phyloP scores from a whole-genome alignment of 1,140 invertebrate species.

The Drosophila melanica region DNA sequence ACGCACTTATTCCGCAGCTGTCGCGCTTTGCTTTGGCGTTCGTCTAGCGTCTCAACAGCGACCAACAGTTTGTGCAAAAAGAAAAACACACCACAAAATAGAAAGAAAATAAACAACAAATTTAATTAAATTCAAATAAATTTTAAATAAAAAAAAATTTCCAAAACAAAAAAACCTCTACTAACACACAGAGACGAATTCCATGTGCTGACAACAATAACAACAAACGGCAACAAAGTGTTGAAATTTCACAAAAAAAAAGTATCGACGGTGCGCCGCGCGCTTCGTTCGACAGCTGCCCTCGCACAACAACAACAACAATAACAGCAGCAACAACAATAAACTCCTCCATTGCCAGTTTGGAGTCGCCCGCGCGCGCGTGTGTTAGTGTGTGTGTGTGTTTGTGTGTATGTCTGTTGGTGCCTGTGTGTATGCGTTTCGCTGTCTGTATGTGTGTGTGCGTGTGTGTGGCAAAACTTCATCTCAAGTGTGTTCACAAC shows the following conservation, averaged over 20 bases:
- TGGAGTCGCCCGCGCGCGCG: slow-evolving; percentile 48
- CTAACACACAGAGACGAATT: background rate
- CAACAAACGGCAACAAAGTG: slow-evolving; percentile 21
- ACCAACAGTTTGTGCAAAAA: slow-evolving; percentile 67
- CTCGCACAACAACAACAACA: slow-evolving; percentile 21
- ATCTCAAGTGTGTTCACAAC: slow-evolving; percentile 67
- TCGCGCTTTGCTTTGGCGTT: slow-evolving; percentile 66
- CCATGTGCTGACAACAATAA: slow-evolving; percentile 19
- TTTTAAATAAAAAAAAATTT: slow-evolving; percentile 7
- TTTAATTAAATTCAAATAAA: slow-evolving; percentile 11
- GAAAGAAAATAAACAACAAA: slow-evolving; percentile 7
- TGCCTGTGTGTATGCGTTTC: slow-evolving; percentile 31
- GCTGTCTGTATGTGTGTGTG: slow-evolving; percentile 46
- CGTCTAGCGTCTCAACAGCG: slow-evolving; percentile 65
- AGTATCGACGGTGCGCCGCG: slow-evolving; percentile 17
- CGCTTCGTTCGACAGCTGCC: slow-evolving; percentile 25
- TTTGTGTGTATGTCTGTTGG: slow-evolving; percentile 6
- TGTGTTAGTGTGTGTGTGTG: slow-evolving; percentile 41
- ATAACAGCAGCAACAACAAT: slow-evolving; percentile 28
- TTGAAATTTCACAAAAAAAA: slow-evolving; percentile 21
- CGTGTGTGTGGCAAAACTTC: slow-evolving; percentile 46
- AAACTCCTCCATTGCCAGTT: slow-evolving; percentile 48
- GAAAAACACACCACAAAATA: slow-evolving; percentile 27
- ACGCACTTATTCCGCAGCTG: slow-evolving; percentile 72
- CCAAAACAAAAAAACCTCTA: background rate